Conservation (phyloP, 2,888 invertebrate genomes). For the Archips crataeganus region DNA sequence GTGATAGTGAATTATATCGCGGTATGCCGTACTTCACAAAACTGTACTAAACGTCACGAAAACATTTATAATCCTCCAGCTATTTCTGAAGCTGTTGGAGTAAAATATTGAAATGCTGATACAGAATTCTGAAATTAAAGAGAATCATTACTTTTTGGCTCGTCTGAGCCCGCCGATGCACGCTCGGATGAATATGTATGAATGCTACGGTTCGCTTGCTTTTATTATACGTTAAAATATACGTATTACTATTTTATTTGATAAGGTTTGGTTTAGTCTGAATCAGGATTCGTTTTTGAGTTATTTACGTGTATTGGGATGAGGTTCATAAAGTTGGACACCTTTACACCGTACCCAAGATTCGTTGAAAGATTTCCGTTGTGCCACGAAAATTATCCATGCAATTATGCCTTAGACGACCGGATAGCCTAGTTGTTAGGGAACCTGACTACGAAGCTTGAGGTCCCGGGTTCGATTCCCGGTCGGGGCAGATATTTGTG, state of each 20-base stretch:
- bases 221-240: constrained; percentile 42
- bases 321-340: too few species aligned
- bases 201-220: constrained; percentile 38
- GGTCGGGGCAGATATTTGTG: too few species aligned
- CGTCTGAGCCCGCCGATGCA: constrained; percentile 33
- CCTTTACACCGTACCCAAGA: too few species aligned
- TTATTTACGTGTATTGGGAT: too few species aligned
- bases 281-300: constrained; percentile 6
- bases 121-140: constrained; percentile 30
- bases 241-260: constrained; percentile 37
- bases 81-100: neutral
- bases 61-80: neutral
- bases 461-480: too few species aligned
- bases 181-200: constrained; percentile 44
- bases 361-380: too few species aligned
- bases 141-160: constrained; percentile 42
- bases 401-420: too few species aligned
- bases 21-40: neutral
- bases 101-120: constrained; percentile 20
- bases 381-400: too few species aligned
- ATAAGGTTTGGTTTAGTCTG: constrained; percentile 22
- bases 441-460: too few species aligned
- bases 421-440: too few species aligned
- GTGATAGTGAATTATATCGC: too few species aligned
- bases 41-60: neutral